These are phyloP conservation scores for Palythoa grandiflora DNA, from an alignment of 92 coral and sea anemone species.

Conservation along the genomic window DNA sequence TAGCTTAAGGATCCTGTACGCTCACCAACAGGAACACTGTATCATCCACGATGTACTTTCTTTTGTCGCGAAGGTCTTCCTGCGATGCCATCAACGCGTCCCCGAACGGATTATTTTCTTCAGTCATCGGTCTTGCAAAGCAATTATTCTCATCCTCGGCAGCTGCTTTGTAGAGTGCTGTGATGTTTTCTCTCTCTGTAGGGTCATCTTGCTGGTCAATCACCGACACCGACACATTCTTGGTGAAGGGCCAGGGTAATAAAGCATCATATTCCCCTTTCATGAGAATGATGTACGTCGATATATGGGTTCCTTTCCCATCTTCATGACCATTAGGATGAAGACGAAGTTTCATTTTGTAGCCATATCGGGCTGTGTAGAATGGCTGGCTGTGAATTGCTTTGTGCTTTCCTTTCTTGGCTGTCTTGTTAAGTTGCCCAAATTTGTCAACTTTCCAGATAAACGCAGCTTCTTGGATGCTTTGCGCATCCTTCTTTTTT, in stretches of 20 bases:
- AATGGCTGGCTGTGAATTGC: conserved; percentile 23
- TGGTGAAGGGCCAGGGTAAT: conserved; percentile 38
- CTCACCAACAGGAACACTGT: conserved; percentile 11
- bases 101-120: conserved; percentile 23
- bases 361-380: conserved; percentile 35
- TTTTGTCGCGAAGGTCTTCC: conserved; percentile 26
- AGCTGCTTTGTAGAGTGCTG: conserved; percentile 7
- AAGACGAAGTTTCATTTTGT: conserved; percentile 41
- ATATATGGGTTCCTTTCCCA: conserved; percentile 43
- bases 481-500: background rate
- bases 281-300: conserved; percentile 28
- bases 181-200: conserved; percentile 31
- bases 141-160: conserved; percentile 1
- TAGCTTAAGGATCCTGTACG: conserved; percentile 21
- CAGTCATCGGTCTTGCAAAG: conserved; percentile 20
- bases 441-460: conserved; percentile 37
- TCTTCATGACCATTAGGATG: conserved; percentile 32
- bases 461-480: conserved; percentile 3
- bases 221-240: conserved; percentile 20
- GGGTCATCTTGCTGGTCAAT: conserved; percentile 40
- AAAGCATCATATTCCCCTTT: conserved; percentile 38
- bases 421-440: conserved; percentile 22
- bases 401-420: conserved; percentile 44
- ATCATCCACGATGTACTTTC: conserved; percentile 30
- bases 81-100: conserved; percentile 12